Conservation (phyloP, 2,888 invertebrate genomes). For the Panzeria rudis region DNA sequence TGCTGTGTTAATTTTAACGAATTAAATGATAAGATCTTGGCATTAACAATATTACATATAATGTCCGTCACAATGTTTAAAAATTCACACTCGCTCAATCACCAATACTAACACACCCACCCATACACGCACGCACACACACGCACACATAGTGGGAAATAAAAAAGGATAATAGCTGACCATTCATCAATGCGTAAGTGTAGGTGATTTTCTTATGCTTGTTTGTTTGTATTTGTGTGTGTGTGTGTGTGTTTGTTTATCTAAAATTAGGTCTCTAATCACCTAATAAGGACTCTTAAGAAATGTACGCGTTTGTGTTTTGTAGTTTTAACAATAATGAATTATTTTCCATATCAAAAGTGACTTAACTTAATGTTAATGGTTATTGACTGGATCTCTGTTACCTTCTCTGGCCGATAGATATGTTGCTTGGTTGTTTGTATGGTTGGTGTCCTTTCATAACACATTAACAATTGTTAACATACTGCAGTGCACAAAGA, state of each 20-base stretch:
- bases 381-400: constrained; percentile 31
- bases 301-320: background rate
- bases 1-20: constrained; percentile 84
- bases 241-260: constrained; percentile 21
- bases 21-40: constrained; percentile 83
- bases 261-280: constrained; percentile 55
- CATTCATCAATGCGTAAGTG: constrained; percentile 44
- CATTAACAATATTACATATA: constrained; percentile 61
- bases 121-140: background rate
- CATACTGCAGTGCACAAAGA: background rate
- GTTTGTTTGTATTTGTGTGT: background rate
- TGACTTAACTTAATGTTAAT: constrained; percentile 50
- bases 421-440: too few relatives aligned
- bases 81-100: constrained; percentile 35
- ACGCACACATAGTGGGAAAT: constrained; percentile 12
- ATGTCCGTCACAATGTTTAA: constrained; percentile 18
- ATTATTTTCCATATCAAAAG: constrained; percentile 64
- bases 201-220: background rate
- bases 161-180: constrained; percentile 50
- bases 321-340: constrained; percentile 53
- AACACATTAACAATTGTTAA: constrained; percentile 4
- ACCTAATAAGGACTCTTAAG: constrained; percentile 44
- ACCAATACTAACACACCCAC: too few relatives aligned
- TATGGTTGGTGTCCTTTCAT: constrained; percentile 18
- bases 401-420: background rate